Conservation (phyloP, 1,140 invertebrate genomes). For the Oryzaephilus surinamensis region DNA sequence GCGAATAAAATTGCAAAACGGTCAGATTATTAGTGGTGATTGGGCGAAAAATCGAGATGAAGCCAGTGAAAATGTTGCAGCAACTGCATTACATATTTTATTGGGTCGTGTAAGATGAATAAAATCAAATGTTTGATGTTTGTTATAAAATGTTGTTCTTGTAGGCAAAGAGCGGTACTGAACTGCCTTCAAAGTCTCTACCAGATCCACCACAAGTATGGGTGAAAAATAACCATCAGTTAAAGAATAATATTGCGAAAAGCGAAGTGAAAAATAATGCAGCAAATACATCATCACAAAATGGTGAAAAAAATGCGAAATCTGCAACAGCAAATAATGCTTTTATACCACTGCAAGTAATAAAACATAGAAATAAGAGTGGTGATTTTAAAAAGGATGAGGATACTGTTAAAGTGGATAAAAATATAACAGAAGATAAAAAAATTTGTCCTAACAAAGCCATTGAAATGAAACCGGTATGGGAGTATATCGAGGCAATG, state of each 20-base stretch:
- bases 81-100: conserved; percentile 28
- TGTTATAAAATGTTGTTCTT: conserved; percentile 9
- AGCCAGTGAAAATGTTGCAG: conserved; percentile 38
- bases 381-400: too few relatives aligned
- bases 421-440: too few relatives aligned
- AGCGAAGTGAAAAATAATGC: neutral
- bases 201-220: conserved; percentile 29
- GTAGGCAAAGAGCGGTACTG: conserved; percentile 11
- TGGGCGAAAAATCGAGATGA: conserved; percentile 28
- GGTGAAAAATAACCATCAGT: conserved; percentile 21
- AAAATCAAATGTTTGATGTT: too few relatives aligned
- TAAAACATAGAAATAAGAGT: conserved; percentile 23
- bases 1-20: conserved; percentile 35
- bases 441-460: too few relatives aligned
- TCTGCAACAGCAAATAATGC: conserved; percentile 9
- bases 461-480: too few relatives aligned
- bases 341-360: conserved; percentile 9
- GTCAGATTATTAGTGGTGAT: conserved; percentile 32
- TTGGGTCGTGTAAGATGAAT: conserved; percentile 13
- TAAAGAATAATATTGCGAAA: conserved; percentile 18
- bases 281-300: conserved; percentile 10
- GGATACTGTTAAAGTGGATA: too few relatives aligned
- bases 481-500: too few relatives aligned
- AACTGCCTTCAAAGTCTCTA: too few relatives aligned
- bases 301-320: conserved; percentile 9